These are phyloP conservation scores for Leptura quadrifasciata DNA, from an alignment of 2,888 invertebrate genomes.

Conservation along the genomic window DNA sequence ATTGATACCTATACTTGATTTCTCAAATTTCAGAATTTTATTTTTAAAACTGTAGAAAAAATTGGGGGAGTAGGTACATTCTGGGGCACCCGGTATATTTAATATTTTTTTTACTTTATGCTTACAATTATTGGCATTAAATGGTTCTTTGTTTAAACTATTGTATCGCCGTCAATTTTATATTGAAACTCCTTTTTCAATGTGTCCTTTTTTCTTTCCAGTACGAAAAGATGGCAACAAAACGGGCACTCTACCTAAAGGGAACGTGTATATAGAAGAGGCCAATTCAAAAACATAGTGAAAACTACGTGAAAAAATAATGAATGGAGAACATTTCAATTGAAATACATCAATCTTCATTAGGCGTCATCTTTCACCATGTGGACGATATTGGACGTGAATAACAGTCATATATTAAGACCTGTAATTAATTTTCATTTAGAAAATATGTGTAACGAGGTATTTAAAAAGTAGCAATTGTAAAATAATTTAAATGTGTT, in stretches of 20 bases:
- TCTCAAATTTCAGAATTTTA: no score
- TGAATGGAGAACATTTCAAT: constrained; percentile 13
- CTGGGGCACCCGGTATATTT: no score
- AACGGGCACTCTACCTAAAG: constrained; percentile 67
- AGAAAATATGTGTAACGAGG: constrained; percentile 9
- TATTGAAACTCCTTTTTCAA: neutral
- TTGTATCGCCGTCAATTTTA: neutral
- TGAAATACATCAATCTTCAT: constrained; percentile 5
- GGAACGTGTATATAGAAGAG: constrained; percentile 74
- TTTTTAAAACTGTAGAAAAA: no score
- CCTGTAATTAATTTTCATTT: constrained; percentile 15
- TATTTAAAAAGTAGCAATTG: neutral
- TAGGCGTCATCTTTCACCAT: constrained; percentile 7
- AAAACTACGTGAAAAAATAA: constrained; percentile 23
- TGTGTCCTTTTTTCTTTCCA: constrained; percentile 65
- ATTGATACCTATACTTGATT: no score
- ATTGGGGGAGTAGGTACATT: no score
- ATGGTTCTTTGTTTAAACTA: no score
- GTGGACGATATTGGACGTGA: constrained; percentile 15
- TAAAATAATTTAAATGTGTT: neutral
- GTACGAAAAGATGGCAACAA: constrained; percentile 72
- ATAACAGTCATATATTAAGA: constrained; percentile 30
- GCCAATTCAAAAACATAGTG: constrained; percentile 63
- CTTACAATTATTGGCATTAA: no score
- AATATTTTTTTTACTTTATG: no score